Conservation (phyloP, 2,113 vertebrate genomes). For the Chloropsis cyanopogon region DNA sequence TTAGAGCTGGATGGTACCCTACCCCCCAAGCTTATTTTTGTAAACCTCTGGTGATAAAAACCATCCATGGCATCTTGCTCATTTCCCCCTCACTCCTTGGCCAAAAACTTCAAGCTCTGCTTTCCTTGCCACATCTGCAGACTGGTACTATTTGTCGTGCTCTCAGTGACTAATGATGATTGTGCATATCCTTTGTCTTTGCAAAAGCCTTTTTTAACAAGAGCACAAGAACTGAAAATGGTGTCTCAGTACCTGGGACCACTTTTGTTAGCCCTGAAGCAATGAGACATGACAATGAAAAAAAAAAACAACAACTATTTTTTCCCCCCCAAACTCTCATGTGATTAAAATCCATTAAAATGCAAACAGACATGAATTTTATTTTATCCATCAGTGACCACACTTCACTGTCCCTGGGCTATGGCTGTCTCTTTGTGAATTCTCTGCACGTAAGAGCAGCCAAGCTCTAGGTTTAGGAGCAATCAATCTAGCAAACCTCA, state of each 20-base stretch:
- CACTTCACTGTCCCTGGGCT: background rate
- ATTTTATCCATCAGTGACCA: conserved; percentile 53
- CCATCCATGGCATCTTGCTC: conserved; percentile 7
- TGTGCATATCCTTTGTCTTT: background rate
- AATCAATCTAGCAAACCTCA: background rate
- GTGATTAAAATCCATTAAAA: conserved; percentile 58
- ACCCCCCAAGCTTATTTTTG: background rate
- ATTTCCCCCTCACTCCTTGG: conserved; percentile 12
- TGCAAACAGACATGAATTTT: conserved; percentile 33
- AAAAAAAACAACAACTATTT: background rate
- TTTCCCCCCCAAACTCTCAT: background rate
- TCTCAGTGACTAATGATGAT: background rate
- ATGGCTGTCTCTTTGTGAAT: conserved; percentile 24
- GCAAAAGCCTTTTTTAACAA: background rate
- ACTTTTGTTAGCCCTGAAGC: background rate
- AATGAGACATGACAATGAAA: background rate
- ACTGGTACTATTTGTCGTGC: background rate
- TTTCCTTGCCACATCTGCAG: background rate
- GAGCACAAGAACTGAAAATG: background rate
- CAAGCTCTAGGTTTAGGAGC: conserved; percentile 5
- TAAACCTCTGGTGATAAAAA: conserved; percentile 4
- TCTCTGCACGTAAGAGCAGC: background rate
- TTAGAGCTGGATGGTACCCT: background rate
- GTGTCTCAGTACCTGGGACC: background rate
- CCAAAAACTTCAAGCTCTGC: background rate